A percentile compares a stretch with the other conserved stretches of the same genome.
These are phyloP conservation scores for Jacana jacana DNA, from an alignment of 2,113 vertebrate genomes.

Conservation along the genomic window DNA sequence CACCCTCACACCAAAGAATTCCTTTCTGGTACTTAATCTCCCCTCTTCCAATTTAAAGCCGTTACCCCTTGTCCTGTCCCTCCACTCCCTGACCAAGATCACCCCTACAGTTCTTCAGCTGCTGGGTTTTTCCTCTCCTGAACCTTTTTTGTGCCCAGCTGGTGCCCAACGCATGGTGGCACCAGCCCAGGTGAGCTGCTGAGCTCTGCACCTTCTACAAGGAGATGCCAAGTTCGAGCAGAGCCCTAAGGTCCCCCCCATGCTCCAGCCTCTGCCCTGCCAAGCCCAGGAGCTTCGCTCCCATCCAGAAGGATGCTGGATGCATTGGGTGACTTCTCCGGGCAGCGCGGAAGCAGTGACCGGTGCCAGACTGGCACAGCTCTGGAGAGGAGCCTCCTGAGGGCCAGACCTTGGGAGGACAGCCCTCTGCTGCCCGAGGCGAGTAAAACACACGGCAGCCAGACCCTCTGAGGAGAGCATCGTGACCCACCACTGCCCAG, in stretches of 20 bases:
- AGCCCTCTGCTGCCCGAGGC: not conserved
- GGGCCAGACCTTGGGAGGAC: not conserved
- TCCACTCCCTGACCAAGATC: no score
- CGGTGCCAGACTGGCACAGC: not conserved
- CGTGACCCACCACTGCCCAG: rapidly evolving
- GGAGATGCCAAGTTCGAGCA: not conserved
- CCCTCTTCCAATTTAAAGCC: no score
- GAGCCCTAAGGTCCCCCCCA: not conserved
- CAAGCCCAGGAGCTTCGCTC: not conserved
- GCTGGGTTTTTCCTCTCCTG: not conserved
- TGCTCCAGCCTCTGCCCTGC: not conserved
- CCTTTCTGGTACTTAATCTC: no score
- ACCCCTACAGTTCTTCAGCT: not conserved
- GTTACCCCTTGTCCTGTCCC: no score
- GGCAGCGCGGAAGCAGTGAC: not conserved
- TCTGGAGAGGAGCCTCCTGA: not conserved
- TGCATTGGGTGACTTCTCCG: not conserved
- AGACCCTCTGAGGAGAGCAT: not conserved
- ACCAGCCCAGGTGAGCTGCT: not conserved
- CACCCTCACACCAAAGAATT: no score
- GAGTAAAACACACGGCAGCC: not conserved
- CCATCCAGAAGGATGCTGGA: not conserved
- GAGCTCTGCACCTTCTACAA: not conserved
- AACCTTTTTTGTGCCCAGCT: not conserved
- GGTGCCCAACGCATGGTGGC: not conserved